These are phyloP conservation scores for Chesias legatella DNA, from an alignment of 2,888 invertebrate species.

Conservation along the genomic window DNA sequence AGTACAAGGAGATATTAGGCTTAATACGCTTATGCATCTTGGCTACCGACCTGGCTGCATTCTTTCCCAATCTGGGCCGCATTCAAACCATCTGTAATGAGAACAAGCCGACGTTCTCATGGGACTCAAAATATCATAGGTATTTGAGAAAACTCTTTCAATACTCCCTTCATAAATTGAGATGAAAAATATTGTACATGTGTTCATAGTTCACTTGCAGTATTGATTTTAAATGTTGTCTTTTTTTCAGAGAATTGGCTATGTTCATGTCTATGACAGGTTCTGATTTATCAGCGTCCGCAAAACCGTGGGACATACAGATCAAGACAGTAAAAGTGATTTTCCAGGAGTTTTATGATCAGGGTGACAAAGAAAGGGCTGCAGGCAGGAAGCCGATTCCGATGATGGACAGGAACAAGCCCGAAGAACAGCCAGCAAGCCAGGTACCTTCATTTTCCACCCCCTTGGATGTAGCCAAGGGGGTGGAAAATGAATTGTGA, in stretches of 20 bases:
- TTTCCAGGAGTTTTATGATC: slow-evolving; percentile 90
- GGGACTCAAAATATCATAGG: too few species aligned
- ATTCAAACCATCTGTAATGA: slow-evolving; percentile 72
- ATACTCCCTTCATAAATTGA: too few species aligned
- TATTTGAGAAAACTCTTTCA: too few species aligned
- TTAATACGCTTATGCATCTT: slow-evolving; percentile 90
- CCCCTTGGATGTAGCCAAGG: too few species aligned
- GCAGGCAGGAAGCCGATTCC: slow-evolving; percentile 86
- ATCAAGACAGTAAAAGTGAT: slow-evolving; percentile 89
- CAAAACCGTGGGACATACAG: slow-evolving; percentile 92
- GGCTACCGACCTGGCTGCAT: slow-evolving; percentile 90
- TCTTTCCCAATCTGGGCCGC: slow-evolving; percentile 87
- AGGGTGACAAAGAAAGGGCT: slow-evolving; percentile 86
- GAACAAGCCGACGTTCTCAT: too few species aligned
- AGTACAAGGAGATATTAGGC: slow-evolving; percentile 88
- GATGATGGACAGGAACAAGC: slow-evolving; percentile 89
- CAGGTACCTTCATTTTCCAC: slow-evolving; percentile 75
- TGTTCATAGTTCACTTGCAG: not conserved
- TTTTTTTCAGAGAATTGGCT: slow-evolving; percentile 74
- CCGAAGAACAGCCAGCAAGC: slow-evolving; percentile 86
- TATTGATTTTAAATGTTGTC: not conserved
- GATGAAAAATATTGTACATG: too few species aligned
- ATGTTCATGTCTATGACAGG: slow-evolving; percentile 92
- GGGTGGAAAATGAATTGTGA: too few species aligned
- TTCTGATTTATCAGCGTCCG: slow-evolving; percentile 90